These are phyloP conservation scores for Danionella cerebrum DNA, from an alignment of 2,113 vertebrate genomes.

Conservation along the genomic window DNA sequence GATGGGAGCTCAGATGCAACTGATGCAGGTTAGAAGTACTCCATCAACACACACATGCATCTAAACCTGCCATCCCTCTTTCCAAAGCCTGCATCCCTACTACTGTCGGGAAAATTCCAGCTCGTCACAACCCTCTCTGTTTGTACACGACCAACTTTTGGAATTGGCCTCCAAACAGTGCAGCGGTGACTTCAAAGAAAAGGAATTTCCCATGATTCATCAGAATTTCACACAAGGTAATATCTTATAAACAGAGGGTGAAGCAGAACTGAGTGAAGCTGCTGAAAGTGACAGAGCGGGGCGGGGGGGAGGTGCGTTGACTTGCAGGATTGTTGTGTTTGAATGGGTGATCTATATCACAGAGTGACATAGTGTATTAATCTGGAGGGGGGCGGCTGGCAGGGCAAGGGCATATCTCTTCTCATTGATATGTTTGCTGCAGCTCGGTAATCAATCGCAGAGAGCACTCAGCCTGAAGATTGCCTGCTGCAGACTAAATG, in stretches of 20 bases:
- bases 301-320: conserved; percentile 29
- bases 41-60: no score
- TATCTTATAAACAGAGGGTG: background rate
- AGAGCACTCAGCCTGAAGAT: conserved; percentile 33
- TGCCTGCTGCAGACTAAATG: conserved; percentile 28
- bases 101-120: no score
- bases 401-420: conserved; percentile 43
- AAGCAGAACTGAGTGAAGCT: background rate
- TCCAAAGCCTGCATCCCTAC: no score
- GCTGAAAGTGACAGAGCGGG: conserved; percentile 28
- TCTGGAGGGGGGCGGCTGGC: conserved; percentile 31
- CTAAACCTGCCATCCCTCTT: no score
- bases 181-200: background rate
- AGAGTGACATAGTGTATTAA: conserved; percentile 43
- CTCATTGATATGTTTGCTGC: conserved; percentile 46
- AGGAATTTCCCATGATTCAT: background rate
- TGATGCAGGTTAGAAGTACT: no score
- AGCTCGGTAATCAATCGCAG: conserved; percentile 42
- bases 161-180: background rate
- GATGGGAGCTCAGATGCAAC: no score
- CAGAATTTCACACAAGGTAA: background rate
- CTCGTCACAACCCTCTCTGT: no score
- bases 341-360: conserved; percentile 44
- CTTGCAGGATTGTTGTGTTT: conserved; percentile 37
- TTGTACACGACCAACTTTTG: no score